Percentiles rank a stretch among this genome's conserved stretches.
These are phyloP conservation scores for Ophioninae sp. DNA, from an alignment of 2,888 invertebrate genomes.

Conservation along the genomic window DNA sequence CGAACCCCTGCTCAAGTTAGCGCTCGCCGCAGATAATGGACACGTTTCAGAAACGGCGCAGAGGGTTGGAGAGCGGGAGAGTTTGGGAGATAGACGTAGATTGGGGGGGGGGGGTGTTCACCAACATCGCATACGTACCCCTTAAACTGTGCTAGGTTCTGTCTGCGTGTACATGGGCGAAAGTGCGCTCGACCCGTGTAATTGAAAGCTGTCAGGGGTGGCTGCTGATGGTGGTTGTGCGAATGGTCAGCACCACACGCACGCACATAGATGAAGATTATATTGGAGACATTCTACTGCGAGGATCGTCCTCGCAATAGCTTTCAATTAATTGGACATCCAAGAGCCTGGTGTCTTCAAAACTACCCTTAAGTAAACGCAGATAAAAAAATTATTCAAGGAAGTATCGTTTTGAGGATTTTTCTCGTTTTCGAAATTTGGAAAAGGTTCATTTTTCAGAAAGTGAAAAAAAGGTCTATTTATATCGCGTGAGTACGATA, in stretches of 20 bases:
- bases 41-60: conserved; percentile 53
- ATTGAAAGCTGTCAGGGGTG: conserved; percentile 67
- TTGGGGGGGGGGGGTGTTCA: conserved; percentile 40
- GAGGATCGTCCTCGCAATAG: not conserved
- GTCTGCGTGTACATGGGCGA: conserved; percentile 44
- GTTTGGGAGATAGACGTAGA: conserved; percentile 13
- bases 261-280: not conserved
- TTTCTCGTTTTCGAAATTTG: no score
- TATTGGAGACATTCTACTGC: not conserved
- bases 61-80: not conserved
- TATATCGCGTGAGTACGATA: no score
- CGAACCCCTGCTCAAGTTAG: conserved; percentile 47
- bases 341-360: not conserved
- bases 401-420: no score
- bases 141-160: conserved; percentile 48
- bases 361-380: not conserved
- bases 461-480: no score
- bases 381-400: not conserved
- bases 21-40: conserved; percentile 57
- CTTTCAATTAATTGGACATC: not conserved
- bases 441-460: no score
- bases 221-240: conserved; percentile 39
- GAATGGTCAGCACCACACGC: conserved; percentile 43
- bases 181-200: conserved; percentile 68
- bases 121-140: conserved; percentile 52